A percentile compares a stretch with the other conserved stretches of the same genome.
These are phyloP conservation scores for Cryptomyrus ogoouensis DNA, from an alignment of 2,113 vertebrate species.

Conservation along the genomic window DNA sequence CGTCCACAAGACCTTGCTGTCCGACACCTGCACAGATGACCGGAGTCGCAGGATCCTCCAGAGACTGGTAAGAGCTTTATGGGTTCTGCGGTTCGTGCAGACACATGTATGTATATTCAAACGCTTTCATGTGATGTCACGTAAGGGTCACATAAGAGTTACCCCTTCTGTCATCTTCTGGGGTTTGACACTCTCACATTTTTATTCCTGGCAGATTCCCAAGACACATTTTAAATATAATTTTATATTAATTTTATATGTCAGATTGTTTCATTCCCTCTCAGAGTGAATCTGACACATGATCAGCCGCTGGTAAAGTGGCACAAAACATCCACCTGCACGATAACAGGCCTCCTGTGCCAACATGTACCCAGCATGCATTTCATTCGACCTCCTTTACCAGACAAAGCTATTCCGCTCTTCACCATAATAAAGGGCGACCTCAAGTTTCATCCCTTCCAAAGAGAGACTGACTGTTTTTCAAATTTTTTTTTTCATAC, in stretches of 20 bases:
- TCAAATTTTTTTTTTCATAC: not conserved
- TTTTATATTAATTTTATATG: not conserved
- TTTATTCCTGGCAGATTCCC: no score
- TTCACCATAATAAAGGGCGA: not conserved
- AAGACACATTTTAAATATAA: not conserved
- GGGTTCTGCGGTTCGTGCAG: not conserved
- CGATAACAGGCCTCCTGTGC: not conserved
- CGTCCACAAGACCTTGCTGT: slow-evolving; percentile 70
- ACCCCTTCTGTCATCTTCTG: no score
- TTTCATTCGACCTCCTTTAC: not conserved
- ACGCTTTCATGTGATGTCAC: not conserved
- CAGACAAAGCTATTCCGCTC: not conserved
- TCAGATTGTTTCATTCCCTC: not conserved
- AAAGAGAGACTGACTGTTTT: not conserved
- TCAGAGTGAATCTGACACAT: not conserved
- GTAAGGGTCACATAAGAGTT: not conserved
- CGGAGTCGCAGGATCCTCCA: not conserved
- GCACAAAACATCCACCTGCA: not conserved
- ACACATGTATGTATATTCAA: not conserved
- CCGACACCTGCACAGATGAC: slow-evolving; percentile 65
- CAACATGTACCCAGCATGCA: not conserved
- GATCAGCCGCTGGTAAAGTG: not conserved
- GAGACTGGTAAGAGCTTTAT: not conserved
- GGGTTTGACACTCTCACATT: no score
- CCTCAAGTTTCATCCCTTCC: not conserved